Base-by-base conservation (phyloP, 1,140 invertebrate species). In the Pinna nobilis region DNA sequence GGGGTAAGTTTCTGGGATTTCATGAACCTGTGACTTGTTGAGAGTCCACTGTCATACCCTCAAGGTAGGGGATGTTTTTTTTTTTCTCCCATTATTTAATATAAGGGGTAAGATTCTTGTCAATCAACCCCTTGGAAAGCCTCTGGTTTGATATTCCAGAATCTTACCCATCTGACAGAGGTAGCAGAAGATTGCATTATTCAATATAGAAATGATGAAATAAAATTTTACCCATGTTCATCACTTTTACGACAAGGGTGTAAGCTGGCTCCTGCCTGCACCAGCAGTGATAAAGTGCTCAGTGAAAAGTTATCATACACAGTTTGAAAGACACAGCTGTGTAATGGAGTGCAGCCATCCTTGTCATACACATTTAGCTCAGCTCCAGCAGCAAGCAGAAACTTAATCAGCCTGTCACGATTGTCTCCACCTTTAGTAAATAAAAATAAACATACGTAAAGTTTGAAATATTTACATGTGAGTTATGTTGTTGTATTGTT, bases 291-390 rank as follows among this genome's bases (percentile, higher is more conserved):
- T 9, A 75, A 33, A 15, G 73, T 70, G 1, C 60, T 51, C 1
- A 70, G 11, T n/a, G 33, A 59, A 25, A 60, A 70, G 49, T 75
- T 70, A 15, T 60, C 53, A 0, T 70, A 28, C 2, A 37, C 49
- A 18, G 61, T 59, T n/a, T 75, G 73, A 33, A 75, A 70, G 23
- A 63, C 67, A 51, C 66, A 75, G 32, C 37, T 70, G 33, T 75
- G 73, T 7, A 75, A 53, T 23, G 73, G 73, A n/a, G 66, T 75
- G 53, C 59, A 75, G 37, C 73, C 73, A 20, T 66, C 33, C 2
- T 7, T 41, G 51, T 75, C 67, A 0, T 49, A 20, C 13, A 23
- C 37, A 60, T 66, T 75, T 18, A 75, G 37, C 13, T 75, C 35
- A 6, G 67, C 63, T 6, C 73, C 73, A 33, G 30, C 28, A 13